These are phyloP conservation scores for Mormyrus proboscirostris DNA, from an alignment of 2,797 vertebrate species.

Conservation along the genomic window DNA sequence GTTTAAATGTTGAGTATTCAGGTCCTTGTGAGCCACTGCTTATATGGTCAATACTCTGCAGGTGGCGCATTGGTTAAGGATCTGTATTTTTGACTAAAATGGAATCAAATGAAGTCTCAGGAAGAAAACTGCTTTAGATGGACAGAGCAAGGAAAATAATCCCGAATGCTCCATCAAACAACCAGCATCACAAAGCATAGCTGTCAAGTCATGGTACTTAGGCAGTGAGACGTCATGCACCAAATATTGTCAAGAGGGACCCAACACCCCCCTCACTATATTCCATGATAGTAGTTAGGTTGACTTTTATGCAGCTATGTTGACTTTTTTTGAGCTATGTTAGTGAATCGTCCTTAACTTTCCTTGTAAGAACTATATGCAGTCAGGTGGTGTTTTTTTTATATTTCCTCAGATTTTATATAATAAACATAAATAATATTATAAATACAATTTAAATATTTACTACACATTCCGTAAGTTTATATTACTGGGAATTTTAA, in stretches of 20 bases:
- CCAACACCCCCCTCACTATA: neutral
- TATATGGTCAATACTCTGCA: neutral
- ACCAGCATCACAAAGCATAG: neutral
- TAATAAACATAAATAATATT: neutral
- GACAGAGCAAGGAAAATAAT: neutral
- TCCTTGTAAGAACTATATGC: neutral
- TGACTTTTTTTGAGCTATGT: too few relatives aligned
- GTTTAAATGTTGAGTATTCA: neutral
- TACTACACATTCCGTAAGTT: neutral
- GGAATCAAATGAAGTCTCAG: neutral
- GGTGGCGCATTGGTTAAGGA: neutral
- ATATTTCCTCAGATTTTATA: neutral
- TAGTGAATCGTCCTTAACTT: neutral
- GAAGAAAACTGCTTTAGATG: neutral
- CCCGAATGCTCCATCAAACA: neutral
- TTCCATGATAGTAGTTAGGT: neutral
- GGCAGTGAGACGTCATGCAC: neutral
- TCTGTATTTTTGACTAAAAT: neutral
- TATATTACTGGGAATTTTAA: neutral
- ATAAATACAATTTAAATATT: neutral
- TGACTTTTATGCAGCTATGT: neutral
- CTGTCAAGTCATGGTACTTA: neutral
- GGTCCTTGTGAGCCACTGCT: neutral
- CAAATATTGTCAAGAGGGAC: neutral
- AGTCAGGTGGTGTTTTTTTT: neutral